These are phyloP conservation scores for Diaprepes abbreviatus DNA, from an alignment of 2,888 invertebrate species.

Conservation along the genomic window DNA sequence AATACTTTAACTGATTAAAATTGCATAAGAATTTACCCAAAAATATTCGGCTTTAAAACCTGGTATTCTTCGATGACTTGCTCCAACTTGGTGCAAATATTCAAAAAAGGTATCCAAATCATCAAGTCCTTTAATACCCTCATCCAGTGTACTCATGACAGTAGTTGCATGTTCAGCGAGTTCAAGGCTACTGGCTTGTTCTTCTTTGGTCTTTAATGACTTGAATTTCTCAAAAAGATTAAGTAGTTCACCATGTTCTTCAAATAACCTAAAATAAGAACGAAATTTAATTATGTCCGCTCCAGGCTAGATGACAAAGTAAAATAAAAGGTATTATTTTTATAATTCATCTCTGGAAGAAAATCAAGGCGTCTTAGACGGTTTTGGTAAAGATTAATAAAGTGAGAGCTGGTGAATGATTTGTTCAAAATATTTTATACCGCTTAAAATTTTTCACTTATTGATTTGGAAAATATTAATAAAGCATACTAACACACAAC, in stretches of 20 bases:
- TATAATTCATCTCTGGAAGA: no score
- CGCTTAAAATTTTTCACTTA: no score
- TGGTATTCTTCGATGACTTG: constrained; percentile 85
- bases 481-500: no score
- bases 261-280: constrained; percentile 81
- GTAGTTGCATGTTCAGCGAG: constrained; percentile 89
- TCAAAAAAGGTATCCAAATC: constrained; percentile 88
- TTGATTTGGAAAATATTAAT: no score
- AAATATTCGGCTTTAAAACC: constrained; percentile 90
- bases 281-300: no score
- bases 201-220: constrained; percentile 82
- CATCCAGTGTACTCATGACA: constrained; percentile 91
- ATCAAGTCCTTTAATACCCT: constrained; percentile 88
- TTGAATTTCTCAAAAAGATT: constrained; percentile 86
- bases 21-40: constrained; percentile 82
- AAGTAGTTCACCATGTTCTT: constrained; percentile 85
- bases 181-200: constrained; percentile 85
- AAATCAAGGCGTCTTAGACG: no score
- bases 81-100: constrained; percentile 86
- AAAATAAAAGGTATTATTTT: no score
- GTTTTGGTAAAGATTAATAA: no score
- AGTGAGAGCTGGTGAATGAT: no score
- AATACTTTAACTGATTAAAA: no score
- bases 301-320: no score
- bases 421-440: no score